Percentiles rank a stretch among this genome's conserved stretches.
phyloP scores from a whole-genome alignment of 2,888 invertebrate species.

The Microctonus hyperodae region DNA sequence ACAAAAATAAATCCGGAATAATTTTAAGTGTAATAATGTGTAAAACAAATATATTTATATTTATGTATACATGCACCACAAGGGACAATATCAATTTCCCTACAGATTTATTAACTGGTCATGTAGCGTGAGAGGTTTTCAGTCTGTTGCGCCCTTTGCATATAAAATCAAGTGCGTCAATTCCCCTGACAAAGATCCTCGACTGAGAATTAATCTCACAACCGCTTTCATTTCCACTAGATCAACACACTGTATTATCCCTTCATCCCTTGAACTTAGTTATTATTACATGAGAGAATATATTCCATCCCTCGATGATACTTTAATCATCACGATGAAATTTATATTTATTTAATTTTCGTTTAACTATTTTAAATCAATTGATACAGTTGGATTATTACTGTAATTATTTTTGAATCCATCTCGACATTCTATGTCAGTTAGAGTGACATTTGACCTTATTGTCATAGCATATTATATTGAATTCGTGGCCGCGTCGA shows the following conservation, averaged over 20 bases:
- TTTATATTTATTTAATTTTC: not conserved
- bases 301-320: no score
- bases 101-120: not conserved
- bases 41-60: no score
- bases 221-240: not conserved
- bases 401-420: not conserved
- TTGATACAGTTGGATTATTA: not conserved
- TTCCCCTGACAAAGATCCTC: not conserved
- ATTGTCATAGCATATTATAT: not conserved
- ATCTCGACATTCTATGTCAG: slow-evolving; percentile 11
- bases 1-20: no score
- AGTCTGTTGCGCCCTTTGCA: not conserved
- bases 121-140: not conserved
- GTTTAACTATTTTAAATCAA: no score
- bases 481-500: slow-evolving; percentile 5
- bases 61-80: not conserved
- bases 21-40: no score
- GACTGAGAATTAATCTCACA: slow-evolving; percentile 23
- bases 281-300: not conserved
- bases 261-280: not conserved
- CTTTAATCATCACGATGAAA: slow-evolving; percentile 21
- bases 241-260: slow-evolving; percentile 1
- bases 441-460: not conserved
- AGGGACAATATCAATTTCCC: not conserved
- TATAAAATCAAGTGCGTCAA: not conserved